Evolutionary conservation across 2,888 invertebrate genomes (phyloP), one percentile per base, ranked within the genome.

Genomic region (Germaria angustata): DNA sequence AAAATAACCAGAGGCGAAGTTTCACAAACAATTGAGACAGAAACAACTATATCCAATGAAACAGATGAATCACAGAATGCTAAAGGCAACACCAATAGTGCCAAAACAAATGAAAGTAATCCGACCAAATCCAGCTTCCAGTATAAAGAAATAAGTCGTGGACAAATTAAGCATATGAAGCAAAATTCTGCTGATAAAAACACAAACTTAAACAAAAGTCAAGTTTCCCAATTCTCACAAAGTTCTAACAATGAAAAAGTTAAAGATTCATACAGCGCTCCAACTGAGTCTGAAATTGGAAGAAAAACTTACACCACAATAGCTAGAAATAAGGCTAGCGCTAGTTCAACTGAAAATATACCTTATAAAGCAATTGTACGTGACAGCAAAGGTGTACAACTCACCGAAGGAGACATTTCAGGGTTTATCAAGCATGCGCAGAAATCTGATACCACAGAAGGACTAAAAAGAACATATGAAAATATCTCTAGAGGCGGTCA

Each of bases 291-390:
- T 2, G 24, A 59, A 6, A 20, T 8, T 32, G 68, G 24, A 7
- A 69, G 66, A 34, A 83, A 76, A 71, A 22, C 57, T 7, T 77
- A 83, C 39, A 78, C 71, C 5, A 75, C 75, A 34, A 68, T 84
- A 28, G 57, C 69, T 1, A 72, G 77, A 28, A 71, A 32, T 8
- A 63, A 36, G 15, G 57, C 17, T 2, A 7, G n/a, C 1, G 36
- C 1, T 7, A 65, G 17, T 11, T 20, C 49, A 11, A 72, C 77
- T 0, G 85, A 81, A 41, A 84, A 80, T 57, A 84, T 88, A 51
- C 86, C 84, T 24, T 87, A 88, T 34, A 85, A 87, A 11, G 78
- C 87, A 4, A 86, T 88, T 39, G 75, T 81, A 11, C 86, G 87
- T 0, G 78, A 81, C 24, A 85, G 65, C 3, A 81, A 75, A 7